Conservation (phyloP, 2,113 vertebrate genomes). For the Meleagris gallopavo region DNA sequence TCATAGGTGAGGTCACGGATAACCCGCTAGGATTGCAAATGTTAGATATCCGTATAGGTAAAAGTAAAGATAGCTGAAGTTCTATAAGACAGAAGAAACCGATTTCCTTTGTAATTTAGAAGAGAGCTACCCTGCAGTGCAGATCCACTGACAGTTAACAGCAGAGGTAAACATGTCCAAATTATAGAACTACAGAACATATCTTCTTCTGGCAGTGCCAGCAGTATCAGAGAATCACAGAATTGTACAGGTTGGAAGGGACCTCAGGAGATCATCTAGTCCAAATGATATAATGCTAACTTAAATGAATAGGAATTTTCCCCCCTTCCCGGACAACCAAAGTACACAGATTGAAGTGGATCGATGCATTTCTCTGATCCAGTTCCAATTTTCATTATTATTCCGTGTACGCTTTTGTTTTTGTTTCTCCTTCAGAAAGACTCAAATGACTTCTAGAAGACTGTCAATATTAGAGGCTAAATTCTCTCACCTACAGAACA, state of each 20-base stretch:
- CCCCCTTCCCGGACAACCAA: background rate
- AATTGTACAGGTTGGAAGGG: background rate
- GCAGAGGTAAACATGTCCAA: background rate
- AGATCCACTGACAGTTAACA: background rate
- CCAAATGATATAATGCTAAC: background rate
- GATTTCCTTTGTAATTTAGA: background rate
- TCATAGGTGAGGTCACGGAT: accelerated
- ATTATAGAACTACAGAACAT: background rate
- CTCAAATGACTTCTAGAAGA: background rate
- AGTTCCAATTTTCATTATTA: background rate
- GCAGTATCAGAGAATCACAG: background rate
- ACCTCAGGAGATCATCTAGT: background rate
- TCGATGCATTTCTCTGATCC: background rate
- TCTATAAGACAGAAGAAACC: background rate
- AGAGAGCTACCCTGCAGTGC: background rate
- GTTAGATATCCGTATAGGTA: background rate
- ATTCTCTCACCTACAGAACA: background rate
- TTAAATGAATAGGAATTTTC: background rate
- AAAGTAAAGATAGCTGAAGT: background rate
- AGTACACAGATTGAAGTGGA: background rate
- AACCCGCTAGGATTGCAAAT: background rate
- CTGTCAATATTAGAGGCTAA: background rate
- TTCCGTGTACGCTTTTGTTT: background rate
- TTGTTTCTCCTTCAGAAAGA: background rate
- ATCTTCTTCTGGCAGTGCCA: background rate